Evolutionary conservation across 2,113 vertebrate species (phyloP), one percentile per base, ranked within the genome.

Genomic region (Thunnus maccoyii): DNA sequence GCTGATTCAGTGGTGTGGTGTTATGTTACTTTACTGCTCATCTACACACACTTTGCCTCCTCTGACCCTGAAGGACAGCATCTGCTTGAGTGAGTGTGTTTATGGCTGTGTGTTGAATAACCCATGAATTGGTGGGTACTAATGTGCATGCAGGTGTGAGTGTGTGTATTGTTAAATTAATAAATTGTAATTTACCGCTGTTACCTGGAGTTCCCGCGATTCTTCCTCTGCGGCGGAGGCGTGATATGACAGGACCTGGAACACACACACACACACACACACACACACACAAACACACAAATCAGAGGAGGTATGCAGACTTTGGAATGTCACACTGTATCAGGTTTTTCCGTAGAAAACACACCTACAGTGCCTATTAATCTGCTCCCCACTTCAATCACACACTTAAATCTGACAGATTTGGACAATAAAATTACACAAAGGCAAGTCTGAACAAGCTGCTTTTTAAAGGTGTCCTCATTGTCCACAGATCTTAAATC

Each of bases 211-310:
- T 91, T 97, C 96, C 92, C 91, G 93, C 0, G 96, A 96, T 90
- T 99, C 98, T 71, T 99, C 98, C 86, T 98, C 97, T 6, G 96
- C 95, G 32, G 98, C 97, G 2, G 97, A 97, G 50, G 98, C 97
- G 0, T 99, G 98, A 79, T 99, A 99, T 0, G 98, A 99, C 69
- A 99, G 96, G 66, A 99, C 97, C 98, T 99, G 63, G 0, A 32
- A 84, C 16, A 84, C 60, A 86, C 52, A 68, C 14, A 86, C 52
- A 68, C 14, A 64, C 32, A 77, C 62, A 36, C n/a, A 48, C 10
- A 27, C 5, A 65, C 32, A 77, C 62, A 36, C n/a, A 48, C 10
- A 27, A 3, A 58, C 52, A 65, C 14, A 78, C 54, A 48, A 15
- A 48, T 63, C 16, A 75, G 4, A 52, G 20, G 36, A 83, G 8